A percentile compares a stretch with the other conserved stretches of the same genome.
phyloP scores from a whole-genome alignment of 2,113 vertebrate genomes.

The Ctenomys sociabilis region DNA sequence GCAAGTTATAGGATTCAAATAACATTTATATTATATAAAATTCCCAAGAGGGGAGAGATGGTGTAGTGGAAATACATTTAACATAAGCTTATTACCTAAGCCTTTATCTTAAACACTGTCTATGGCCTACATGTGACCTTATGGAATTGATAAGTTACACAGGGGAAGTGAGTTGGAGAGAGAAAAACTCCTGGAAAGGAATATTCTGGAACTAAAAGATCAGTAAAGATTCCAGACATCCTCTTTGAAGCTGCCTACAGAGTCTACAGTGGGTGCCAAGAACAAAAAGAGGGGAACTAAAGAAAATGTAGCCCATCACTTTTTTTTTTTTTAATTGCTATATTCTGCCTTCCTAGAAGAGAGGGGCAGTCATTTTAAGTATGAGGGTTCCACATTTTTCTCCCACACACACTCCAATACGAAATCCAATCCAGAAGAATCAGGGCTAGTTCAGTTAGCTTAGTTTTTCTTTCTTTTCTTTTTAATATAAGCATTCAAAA shows the following conservation, averaged over 20 bases:
- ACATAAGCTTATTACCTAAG: neutral
- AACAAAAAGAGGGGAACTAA: neutral
- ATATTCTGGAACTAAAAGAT: neutral
- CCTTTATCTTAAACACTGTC: conserved; percentile 9
- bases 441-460: neutral
- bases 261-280: neutral
- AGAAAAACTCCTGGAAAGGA: neutral
- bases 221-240: neutral
- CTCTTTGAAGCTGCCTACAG: conserved; percentile 5
- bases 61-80: neutral
- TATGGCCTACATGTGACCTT: neutral
- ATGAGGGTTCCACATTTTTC: neutral
- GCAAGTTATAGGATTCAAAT: neutral
- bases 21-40: neutral
- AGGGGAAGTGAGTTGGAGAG: neutral
- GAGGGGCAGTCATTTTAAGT: neutral
- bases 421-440: neutral
- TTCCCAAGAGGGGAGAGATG: neutral
- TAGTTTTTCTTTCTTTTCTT: neutral
- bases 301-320: neutral
- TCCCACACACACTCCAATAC: neutral
- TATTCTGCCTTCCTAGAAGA: neutral
- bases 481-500: neutral
- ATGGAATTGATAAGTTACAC: neutral
- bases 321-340: neutral